Evolutionary conservation across 2,113 vertebrate genomes (phyloP).

Genomic region (Salvelinus sp.): DNA sequence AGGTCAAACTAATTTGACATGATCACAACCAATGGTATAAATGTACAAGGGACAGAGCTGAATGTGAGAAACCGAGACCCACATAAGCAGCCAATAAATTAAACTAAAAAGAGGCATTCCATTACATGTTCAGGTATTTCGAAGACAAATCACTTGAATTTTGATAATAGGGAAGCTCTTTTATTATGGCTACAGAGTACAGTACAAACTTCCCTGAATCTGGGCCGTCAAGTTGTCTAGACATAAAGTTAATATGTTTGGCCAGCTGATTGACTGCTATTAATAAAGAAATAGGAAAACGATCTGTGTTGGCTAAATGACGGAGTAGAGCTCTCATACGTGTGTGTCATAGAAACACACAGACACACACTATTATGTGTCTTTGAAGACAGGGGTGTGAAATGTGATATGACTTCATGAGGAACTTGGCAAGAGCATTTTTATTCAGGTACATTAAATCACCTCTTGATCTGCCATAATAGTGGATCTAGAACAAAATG

Average conservation of each 20-base stretch:
- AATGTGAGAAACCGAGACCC: neutral
- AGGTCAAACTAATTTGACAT: neutral
- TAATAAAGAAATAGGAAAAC: slow-evolving; percentile 45
- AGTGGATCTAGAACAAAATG: slow-evolving; percentile 13
- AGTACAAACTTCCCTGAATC: neutral
- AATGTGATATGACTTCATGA: slow-evolving; percentile 29
- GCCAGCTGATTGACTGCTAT: slow-evolving; percentile 31
- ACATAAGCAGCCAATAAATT: neutral
- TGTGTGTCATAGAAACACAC: slow-evolving; percentile 40
- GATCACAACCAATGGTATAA: neutral
- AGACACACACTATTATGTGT: slow-evolving; percentile 43
- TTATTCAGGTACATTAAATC: slow-evolving; percentile 42
- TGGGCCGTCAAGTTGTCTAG: neutral
- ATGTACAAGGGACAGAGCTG: neutral
- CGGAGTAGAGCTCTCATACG: slow-evolving; percentile 27
- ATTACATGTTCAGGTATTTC: neutral
- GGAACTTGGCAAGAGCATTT: slow-evolving; percentile 41
- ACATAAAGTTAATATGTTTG: slow-evolving; percentile 27
- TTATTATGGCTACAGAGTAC: slow-evolving; percentile 6
- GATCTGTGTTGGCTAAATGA: slow-evolving; percentile 38
- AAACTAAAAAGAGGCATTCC: neutral
- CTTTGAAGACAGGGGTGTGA: slow-evolving; percentile 37
- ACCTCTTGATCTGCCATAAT: slow-evolving; percentile 34
- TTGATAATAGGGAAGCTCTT: slow-evolving; percentile 5
- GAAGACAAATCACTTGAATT: neutral